phyloP scores from a whole-genome alignment of 2,888 invertebrate species.

The Poecilus cupreus region DNA sequence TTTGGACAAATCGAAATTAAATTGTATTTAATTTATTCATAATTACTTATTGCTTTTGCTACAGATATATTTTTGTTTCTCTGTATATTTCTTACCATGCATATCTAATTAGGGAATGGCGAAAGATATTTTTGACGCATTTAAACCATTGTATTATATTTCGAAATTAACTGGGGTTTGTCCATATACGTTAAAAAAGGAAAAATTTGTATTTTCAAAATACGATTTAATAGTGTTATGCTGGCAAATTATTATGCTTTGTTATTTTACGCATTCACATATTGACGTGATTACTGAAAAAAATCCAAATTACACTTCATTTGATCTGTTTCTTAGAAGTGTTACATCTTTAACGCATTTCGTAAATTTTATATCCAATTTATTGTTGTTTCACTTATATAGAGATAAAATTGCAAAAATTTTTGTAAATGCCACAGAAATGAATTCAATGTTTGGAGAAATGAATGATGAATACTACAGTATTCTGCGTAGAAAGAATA shows the following conservation, averaged over 20 bases:
- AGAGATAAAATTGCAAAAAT: neutral
- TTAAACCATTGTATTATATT: neutral
- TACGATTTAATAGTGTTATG: neutral
- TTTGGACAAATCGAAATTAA: too few species aligned
- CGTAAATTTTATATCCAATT: neutral
- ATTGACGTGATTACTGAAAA: neutral
- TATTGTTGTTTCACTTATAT: constrained; percentile 18
- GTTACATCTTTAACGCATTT: neutral
- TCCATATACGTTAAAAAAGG: neutral
- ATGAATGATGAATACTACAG: neutral
- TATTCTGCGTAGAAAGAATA: neutral
- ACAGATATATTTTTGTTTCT: too few species aligned
- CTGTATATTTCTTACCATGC: too few species aligned
- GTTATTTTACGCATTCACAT: neutral
- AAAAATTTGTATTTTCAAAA: constrained; percentile 11
- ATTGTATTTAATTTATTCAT: too few species aligned
- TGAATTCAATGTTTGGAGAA: constrained; percentile 10
- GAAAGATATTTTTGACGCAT: neutral
- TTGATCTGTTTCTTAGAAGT: neutral
- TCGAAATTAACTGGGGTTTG: neutral
- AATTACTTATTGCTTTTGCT: too few species aligned
- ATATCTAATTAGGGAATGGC: neutral
- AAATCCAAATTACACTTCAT: neutral
- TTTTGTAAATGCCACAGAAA: neutral
- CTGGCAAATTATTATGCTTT: constrained; percentile 6